Conservation (phyloP, 1,140 invertebrate species). For the Zaprionus vittiger region DNA sequence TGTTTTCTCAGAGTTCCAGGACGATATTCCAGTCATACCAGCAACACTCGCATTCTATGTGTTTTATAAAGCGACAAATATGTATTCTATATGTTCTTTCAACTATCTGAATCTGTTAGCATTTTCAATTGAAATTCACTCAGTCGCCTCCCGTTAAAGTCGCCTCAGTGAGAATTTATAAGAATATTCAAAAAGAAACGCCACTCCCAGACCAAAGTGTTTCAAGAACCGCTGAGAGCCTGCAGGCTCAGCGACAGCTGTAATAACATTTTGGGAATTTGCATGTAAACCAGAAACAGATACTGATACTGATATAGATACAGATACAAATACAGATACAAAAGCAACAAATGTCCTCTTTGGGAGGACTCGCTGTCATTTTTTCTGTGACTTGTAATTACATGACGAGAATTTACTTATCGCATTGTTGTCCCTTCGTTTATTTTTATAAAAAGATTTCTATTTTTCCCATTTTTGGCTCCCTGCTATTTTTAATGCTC, state of each 20-base stretch:
- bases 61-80: not conserved
- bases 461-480: constrained; percentile 21
- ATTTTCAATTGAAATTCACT: constrained; percentile 16
- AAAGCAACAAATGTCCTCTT: constrained; percentile 25
- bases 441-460: constrained; percentile 56
- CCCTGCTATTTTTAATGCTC: constrained; percentile 31
- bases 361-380: constrained; percentile 40
- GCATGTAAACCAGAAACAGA: constrained; percentile 41
- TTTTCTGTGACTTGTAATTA: constrained; percentile 60
- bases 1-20: not conserved
- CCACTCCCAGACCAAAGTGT: not conserved
- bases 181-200: not conserved
- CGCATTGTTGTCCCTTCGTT: constrained; percentile 42
- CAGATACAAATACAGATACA: constrained; percentile 17
- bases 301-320: constrained; percentile 22
- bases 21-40: not conserved
- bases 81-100: not conserved
- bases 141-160: constrained; percentile 5
- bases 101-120: not conserved
- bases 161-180: not conserved
- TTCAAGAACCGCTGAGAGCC: constrained; percentile 6
- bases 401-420: constrained; percentile 60
- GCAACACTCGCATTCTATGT: not conserved
- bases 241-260: constrained; percentile 52
- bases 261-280: constrained; percentile 70